Percentiles rank a stretch among this genome's conserved stretches.
These are phyloP conservation scores for Sminthopsis crassicaudata DNA, from an alignment of 2,113 vertebrate genomes.

Conservation along the genomic window DNA sequence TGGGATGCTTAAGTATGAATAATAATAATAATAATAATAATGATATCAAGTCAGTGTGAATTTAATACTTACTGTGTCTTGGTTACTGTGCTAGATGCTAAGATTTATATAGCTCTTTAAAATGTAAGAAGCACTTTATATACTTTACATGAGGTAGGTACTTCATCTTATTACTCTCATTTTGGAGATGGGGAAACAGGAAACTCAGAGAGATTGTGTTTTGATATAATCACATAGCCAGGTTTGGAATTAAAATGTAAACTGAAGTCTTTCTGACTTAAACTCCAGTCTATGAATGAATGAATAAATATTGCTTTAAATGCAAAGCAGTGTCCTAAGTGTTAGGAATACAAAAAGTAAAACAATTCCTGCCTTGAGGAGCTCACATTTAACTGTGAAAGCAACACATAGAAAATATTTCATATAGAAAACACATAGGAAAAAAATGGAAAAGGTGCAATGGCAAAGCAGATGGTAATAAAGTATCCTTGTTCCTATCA, in stretches of 20 bases:
- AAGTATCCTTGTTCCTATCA: neutral
- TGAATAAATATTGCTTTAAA: neutral
- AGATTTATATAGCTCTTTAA: neutral
- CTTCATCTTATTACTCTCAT: neutral
- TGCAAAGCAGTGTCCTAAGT: neutral
- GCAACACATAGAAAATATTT: neutral
- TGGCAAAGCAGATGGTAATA: neutral
- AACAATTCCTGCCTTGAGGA: neutral
- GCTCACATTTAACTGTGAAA: neutral
- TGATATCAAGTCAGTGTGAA: neutral
- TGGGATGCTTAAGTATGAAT: conserved; percentile 7
- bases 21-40: neutral
- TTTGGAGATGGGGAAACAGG: neutral
- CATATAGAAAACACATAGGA: neutral
- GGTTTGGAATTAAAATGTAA: neutral
- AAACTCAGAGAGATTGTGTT: neutral
- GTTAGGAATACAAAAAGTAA: neutral
- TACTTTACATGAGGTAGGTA: neutral
- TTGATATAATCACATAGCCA: neutral
- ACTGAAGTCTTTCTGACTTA: neutral
- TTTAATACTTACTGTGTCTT: neutral
- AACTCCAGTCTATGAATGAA: neutral
- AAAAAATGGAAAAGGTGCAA: neutral
- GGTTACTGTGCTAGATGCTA: neutral
- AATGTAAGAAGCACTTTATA: neutral